phyloP scores from a whole-genome alignment of 2,113 vertebrate species.

The Raja brachyura region DNA sequence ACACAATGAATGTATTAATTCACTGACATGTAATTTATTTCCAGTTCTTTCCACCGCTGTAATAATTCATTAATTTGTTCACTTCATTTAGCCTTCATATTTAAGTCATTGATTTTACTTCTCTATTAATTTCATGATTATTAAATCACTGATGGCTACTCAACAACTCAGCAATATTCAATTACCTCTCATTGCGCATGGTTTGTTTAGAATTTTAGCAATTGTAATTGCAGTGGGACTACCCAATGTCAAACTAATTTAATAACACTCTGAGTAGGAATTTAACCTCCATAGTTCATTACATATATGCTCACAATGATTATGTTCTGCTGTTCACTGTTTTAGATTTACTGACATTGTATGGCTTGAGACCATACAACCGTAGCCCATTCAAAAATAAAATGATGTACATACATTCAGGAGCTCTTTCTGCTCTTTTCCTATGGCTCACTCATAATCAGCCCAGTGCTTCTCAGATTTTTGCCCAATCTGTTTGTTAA shows the following conservation, averaged over 20 bases:
- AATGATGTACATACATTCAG: background rate
- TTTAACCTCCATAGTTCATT: background rate
- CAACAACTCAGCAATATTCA: background rate
- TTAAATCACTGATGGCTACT: background rate
- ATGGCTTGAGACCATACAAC: background rate
- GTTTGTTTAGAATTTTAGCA: background rate
- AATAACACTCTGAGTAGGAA: background rate
- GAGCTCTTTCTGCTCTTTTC: background rate
- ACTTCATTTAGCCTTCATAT: background rate
- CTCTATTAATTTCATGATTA: constrained; percentile 24
- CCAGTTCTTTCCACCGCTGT: background rate
- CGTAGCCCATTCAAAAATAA: background rate
- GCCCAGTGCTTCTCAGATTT: background rate
- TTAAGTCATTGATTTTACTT: background rate
- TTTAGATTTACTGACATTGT: background rate
- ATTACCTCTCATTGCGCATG: background rate
- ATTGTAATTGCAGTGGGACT: background rate
- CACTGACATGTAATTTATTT: constrained; percentile 18
- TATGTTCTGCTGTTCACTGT: background rate
- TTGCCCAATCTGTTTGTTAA: background rate
- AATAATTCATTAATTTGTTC: constrained; percentile 17
- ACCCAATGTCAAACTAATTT: background rate
- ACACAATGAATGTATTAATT: background rate
- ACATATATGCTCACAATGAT: background rate
- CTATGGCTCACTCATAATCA: background rate